Evolutionary conservation across 2,888 invertebrate genomes (phyloP).

Genomic region (Sinodicranocentrus sp.): DNA sequence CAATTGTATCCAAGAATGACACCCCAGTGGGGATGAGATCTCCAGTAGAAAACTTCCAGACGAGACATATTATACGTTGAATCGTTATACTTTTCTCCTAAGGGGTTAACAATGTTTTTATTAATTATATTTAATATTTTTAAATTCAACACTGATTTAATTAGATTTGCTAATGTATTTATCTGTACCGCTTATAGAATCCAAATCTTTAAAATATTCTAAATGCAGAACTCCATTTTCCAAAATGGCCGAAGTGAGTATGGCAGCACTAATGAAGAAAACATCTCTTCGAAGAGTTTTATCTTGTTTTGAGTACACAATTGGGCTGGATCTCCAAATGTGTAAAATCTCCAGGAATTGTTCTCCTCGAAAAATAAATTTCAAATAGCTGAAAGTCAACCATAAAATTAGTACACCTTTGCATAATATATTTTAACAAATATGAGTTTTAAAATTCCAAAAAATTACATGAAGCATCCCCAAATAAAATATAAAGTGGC

Average conservation of each 20-base stretch:
- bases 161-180: no score
- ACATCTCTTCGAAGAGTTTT: constrained; percentile 40
- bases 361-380: constrained; percentile 49
- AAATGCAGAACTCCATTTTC: constrained; percentile 62
- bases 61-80: constrained; percentile 12
- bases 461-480: constrained; percentile 41
- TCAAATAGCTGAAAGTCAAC: constrained; percentile 46
- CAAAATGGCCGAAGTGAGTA: constrained; percentile 55
- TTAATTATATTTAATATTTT: no score
- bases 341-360: constrained; percentile 41
- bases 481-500: constrained; percentile 43
- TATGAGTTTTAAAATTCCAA: not conserved
- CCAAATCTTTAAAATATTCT: constrained; percentile 57
- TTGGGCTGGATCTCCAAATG: constrained; percentile 35
- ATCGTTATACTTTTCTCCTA: not conserved
- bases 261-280: constrained; percentile 6
- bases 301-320: constrained; percentile 34
- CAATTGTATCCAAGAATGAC: constrained; percentile 54
- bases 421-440: not conserved
- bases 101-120: not conserved
- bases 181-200: constrained; percentile 36
- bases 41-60: constrained; percentile 57
- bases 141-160: no score
- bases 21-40: constrained; percentile 48
- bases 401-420: not conserved